Percentiles rank a stretch among this genome's conserved stretches.
Evolutionary conservation across 1,140 invertebrate genomes (phyloP).

Genomic region (Drosophila ficusphila): DNA sequence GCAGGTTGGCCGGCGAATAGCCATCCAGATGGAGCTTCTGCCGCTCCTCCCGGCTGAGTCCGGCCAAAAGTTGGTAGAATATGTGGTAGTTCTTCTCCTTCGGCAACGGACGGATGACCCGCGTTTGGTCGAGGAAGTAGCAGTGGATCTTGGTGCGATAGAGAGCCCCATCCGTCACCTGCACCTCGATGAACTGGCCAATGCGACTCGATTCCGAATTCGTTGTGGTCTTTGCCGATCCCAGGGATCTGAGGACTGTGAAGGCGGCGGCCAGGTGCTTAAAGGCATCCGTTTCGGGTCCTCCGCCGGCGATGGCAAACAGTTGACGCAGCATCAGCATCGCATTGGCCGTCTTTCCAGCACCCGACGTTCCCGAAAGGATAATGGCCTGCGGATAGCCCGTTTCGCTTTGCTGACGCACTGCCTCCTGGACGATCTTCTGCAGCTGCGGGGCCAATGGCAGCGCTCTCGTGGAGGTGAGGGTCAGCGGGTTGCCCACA

Average conservation of each 20-base stretch:
- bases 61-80: constrained; percentile 98
- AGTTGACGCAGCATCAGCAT: constrained; percentile 95
- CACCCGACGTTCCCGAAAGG: constrained; percentile 94
- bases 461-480: constrained; percentile 91
- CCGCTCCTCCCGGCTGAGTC: constrained; percentile 93
- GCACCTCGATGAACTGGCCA: constrained; percentile 98
- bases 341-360: constrained; percentile 97
- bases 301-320: constrained; percentile 96
- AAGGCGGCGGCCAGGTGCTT: constrained; percentile 97
- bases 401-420: constrained; percentile 96
- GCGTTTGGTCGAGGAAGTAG: constrained; percentile 95
- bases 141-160: constrained; percentile 98
- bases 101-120: constrained; percentile 92
- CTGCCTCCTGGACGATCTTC: constrained; percentile 95
- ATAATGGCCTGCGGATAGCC: constrained; percentile 98
- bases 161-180: constrained; percentile 97
- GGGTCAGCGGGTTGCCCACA: constrained; percentile 93
- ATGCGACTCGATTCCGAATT: constrained; percentile 97
- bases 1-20: constrained; percentile 91
- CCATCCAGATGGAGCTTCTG: constrained; percentile 93
- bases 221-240: constrained; percentile 94
- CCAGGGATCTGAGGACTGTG: constrained; percentile 95
- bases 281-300: constrained; percentile 97
- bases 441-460: constrained; percentile 90
- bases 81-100: constrained; percentile 98